Conservation (phyloP, 1,140 invertebrate species). For the Macrobrachium nipponense region DNA sequence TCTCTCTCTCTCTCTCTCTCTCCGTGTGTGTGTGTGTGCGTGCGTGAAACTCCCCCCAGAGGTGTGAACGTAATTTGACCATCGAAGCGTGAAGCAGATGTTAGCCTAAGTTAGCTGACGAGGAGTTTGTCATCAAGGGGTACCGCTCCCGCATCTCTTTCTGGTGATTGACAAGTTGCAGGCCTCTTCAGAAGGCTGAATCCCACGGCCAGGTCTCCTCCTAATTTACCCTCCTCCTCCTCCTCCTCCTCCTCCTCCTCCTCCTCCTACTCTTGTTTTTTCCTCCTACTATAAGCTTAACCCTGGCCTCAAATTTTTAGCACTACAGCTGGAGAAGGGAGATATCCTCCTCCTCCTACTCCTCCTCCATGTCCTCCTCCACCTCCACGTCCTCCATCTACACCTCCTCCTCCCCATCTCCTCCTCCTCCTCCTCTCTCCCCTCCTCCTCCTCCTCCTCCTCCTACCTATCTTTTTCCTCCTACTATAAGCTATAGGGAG, state of each 20-base stretch:
- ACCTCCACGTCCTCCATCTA: neutral
- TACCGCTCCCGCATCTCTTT: neutral
- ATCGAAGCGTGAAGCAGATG: slow-evolving; percentile 16
- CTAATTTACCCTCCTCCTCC: neutral
- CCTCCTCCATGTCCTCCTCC: neutral
- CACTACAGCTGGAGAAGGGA: too few relatives aligned
- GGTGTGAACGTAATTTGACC: neutral
- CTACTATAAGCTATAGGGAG: too few relatives aligned
- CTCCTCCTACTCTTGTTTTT: slow-evolving; percentile 1
- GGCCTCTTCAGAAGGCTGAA: neutral
- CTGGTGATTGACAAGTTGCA: neutral
- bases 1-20: too few relatives aligned
- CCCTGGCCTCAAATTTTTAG: neutral
- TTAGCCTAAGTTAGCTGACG: neutral
- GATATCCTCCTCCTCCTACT: neutral
- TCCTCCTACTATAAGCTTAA: slow-evolving; percentile 10
- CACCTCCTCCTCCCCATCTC: neutral
- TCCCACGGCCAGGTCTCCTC: neutral
- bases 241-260: neutral
- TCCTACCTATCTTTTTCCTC: neutral
- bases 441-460: neutral
- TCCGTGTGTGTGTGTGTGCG: too few relatives aligned
- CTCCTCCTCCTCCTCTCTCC: neutral
- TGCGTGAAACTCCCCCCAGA: too few relatives aligned
- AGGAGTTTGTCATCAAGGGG: slow-evolving; percentile 4